These are phyloP conservation scores for Prionace glauca DNA, from an alignment of 2,797 vertebrate genomes.

Conservation along the genomic window DNA sequence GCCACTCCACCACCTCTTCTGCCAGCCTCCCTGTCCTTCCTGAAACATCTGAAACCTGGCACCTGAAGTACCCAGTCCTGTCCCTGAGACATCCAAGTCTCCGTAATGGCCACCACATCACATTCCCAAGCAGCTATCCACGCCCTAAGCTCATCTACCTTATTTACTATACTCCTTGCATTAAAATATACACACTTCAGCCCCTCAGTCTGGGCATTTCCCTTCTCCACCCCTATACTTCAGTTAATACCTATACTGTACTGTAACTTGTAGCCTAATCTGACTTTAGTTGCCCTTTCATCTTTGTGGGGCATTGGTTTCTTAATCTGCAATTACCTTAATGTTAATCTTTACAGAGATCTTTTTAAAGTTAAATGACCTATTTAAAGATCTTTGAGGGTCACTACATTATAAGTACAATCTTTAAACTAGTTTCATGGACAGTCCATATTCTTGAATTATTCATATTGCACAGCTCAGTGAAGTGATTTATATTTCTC, in stretches of 20 bases:
- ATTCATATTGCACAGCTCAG: neutral
- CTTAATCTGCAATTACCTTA: neutral
- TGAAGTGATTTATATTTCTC: neutral
- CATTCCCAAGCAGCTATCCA: no score
- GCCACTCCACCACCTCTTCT: no score
- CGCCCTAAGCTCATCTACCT: no score
- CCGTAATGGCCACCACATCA: no score
- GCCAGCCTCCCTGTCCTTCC: no score
- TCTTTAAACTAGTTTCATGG: neutral
- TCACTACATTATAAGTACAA: neutral
- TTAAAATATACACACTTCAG: no score
- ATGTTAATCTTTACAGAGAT: neutral
- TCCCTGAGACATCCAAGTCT: no score
- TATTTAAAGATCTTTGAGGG: neutral
- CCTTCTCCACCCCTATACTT: no score
- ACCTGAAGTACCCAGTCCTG: no score
- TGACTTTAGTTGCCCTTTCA: neutral
- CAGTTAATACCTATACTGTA: neutral
- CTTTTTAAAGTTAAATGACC: neutral
- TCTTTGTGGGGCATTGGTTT: neutral
- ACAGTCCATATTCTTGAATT: neutral
- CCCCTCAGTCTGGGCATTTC: no score
- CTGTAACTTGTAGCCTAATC: neutral
- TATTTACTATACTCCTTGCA: no score
- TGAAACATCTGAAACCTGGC: no score